Evolutionary conservation across 37 sponge, comb jelly and placozoan species (phyloP), one percentile per base, ranked within the genome.

Genomic region (Spongilla lacustris): DNA sequence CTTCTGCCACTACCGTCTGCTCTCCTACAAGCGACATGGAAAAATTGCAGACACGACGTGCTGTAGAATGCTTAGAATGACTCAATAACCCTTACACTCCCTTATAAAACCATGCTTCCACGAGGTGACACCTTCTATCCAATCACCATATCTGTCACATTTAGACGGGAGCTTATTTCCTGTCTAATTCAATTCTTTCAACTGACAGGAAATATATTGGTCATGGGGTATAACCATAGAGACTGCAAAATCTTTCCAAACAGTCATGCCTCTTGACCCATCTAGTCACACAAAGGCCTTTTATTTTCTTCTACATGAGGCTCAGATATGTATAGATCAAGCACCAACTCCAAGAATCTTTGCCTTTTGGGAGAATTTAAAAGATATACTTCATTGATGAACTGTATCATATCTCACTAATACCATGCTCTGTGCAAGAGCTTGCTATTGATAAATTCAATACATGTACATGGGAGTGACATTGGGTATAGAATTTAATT

Each of bases 221-320:
- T 46, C 46, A 46, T 46, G 46, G 46, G 8, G 8, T 46, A 46
- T 46, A 46, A 46, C 46, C 8, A 46, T 46, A 46, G 46, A 46
- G 46, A 46, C 49, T 30, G 36, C 71, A 58, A 86, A 86, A 84
- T 67, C 72, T 67, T 33, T 87, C 38, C 10, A 80, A 81, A 37
- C 87, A 74, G 49, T 93, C 90, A 66, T 85, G 69, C 21, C 90
- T 21, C 74, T 89, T 73, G 37, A 93, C 77, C 87, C 90, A 89
- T 36, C 84, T 35, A 14, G 88, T 88, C 28, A 81, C 75, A 73
- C 92, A 91, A 3, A 85, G 49, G 32, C 86, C 92, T 46, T 46
- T 46, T 37, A 92, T 66, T 82, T 92, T 84, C 8, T n/a, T 36
- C 25, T 12, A 58, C 81, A 76, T 13, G 22, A 36, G 78, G 66